Percentiles rank a stretch among this genome's conserved stretches.
These are phyloP conservation scores for Tanypteryx hageni DNA, from an alignment of 2,888 invertebrate species.

Conservation along the genomic window DNA sequence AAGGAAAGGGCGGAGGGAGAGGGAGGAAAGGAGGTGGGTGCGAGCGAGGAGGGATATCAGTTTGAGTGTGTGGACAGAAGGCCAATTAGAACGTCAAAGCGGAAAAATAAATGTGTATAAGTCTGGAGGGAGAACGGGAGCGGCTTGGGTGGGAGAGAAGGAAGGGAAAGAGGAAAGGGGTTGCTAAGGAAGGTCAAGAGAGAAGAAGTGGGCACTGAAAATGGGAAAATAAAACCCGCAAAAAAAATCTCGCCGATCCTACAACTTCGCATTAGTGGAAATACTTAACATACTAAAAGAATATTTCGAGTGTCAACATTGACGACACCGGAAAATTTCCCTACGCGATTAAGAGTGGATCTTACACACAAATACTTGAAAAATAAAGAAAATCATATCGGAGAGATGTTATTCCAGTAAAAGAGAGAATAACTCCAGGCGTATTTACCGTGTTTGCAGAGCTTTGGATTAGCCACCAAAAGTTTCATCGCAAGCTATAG, in stretches of 20 bases:
- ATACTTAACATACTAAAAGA: neutral
- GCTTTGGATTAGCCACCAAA: too few relatives aligned
- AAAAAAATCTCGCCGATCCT: constrained; percentile 6
- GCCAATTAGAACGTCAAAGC: constrained; percentile 64
- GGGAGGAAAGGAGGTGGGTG: neutral
- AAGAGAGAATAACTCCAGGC: too few relatives aligned
- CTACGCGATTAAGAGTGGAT: neutral
- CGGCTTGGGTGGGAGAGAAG: neutral
- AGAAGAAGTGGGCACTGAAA: neutral
- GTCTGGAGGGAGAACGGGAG: constrained; percentile 48
- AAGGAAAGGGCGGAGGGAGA: neutral
- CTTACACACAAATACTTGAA: neutral
- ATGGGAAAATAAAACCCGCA: neutral
- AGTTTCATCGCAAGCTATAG: too few relatives aligned
- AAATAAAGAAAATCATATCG: neutral
- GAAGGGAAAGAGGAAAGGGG: neutral
- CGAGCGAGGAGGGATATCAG: constrained; percentile 41
- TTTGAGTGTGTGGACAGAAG: constrained; percentile 62
- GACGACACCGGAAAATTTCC: neutral
- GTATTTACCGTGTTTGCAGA: neutral
- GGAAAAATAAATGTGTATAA: constrained; percentile 59
- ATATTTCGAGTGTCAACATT: neutral
- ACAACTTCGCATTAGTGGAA: neutral
- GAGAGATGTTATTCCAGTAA: neutral
- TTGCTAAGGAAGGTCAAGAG: too few relatives aligned